Base-by-base conservation (phyloP, 1,140 invertebrate species). In the Temnothorax nylanderi region DNA sequence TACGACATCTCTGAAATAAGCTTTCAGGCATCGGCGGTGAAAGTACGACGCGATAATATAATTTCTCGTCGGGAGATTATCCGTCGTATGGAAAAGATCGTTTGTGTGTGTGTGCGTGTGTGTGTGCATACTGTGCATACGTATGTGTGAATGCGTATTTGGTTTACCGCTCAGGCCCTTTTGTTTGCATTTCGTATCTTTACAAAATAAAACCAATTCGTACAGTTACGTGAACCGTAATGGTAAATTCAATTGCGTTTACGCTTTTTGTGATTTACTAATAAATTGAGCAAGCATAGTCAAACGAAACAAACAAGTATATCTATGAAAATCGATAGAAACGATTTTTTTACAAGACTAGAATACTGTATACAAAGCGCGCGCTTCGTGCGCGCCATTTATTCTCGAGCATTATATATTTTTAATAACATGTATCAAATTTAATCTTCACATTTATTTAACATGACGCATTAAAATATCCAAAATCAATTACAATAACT, bases 21-120 rank as follows among this genome's bases (percentile, higher is more conserved):
- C 67, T 84, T 72, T 84, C 37, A 26, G 10, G 37, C 60, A 58
- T 44, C 37, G 80, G 64, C 18, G 54, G 18, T 49, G 60, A 67
- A 85, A 74, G 11, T 75, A 67, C 58, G 47, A 64, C 44, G 49
- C 41, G 47, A 74, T 87, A 87, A 87, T 75, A 76, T 87, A 87
- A 67, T 75, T 76, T 49, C 21, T 64, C 60, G 58, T 60, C 80
- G 49, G 16, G 80, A 26, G 26, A 75, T 71, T 44, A 84, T 87
- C 4, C 49, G 3, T 85, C 47, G 13, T 49, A 11, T 7, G 10
- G 3, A 64, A 56, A 47, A 75, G 18, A 71, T 86, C 41, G 32
- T 69, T 86, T 49, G n/a, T n/a, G n/a, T 74, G 18, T 16, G 16
- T 0, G 37, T 47, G 5, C 11, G 16, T 10, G 13, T 21, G 18